Percentiles rank a stretch among this genome's conserved stretches.
phyloP scores from a whole-genome alignment of 2,113 vertebrate species.

The Isichthys henryi region DNA sequence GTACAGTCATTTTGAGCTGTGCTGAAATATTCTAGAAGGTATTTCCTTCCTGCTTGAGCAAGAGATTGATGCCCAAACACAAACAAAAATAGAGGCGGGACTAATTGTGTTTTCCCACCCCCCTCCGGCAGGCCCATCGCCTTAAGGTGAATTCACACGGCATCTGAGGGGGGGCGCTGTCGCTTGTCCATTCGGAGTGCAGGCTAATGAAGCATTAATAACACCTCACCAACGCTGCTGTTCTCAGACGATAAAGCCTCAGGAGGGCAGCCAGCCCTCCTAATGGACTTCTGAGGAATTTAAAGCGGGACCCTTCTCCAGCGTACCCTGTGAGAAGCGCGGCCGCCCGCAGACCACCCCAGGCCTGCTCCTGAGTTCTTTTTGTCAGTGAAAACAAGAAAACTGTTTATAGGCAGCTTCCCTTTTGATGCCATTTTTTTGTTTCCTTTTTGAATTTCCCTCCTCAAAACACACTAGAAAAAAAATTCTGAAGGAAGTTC shows the following conservation, averaged over 20 bases:
- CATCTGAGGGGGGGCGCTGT: slow-evolving; percentile 29
- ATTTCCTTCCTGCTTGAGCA: background rate
- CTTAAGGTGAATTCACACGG: background rate
- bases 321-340: slow-evolving; percentile 8
- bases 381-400: background rate
- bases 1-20: background rate
- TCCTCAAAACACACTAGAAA: background rate
- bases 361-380: background rate
- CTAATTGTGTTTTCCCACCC: background rate
- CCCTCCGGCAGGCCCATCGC: background rate
- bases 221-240: slow-evolving; percentile 30
- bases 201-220: slow-evolving; percentile 42
- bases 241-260: slow-evolving; percentile 44
- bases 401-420: background rate
- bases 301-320: slow-evolving; percentile 34
- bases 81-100: background rate
- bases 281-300: slow-evolving; percentile 53
- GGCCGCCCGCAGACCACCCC: background rate
- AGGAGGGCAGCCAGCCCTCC: slow-evolving; percentile 43
- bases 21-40: background rate
- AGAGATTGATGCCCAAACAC: background rate
- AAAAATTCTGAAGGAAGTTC: background rate
- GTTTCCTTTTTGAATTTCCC: background rate
- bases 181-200: slow-evolving; percentile 34
- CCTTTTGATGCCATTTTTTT: background rate